These are phyloP conservation scores for Carettochelys insculpta DNA, from an alignment of 2,113 vertebrate genomes.

Conservation along the genomic window DNA sequence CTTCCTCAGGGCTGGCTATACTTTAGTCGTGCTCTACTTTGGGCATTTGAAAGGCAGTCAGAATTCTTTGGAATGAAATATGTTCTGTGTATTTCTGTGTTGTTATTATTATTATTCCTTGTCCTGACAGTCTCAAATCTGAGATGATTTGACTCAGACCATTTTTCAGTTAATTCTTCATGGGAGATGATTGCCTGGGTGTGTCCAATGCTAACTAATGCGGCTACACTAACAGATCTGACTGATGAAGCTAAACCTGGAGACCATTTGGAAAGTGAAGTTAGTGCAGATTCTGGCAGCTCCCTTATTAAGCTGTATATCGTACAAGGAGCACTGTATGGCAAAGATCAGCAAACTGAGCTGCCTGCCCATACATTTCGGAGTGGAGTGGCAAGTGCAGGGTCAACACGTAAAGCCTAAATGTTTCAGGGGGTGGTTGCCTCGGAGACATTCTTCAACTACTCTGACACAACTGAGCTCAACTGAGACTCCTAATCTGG, in stretches of 20 bases:
- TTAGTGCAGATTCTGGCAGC: background rate
- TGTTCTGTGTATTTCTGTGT: background rate
- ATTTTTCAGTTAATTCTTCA: background rate
- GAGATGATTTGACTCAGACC: background rate
- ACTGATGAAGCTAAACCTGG: background rate
- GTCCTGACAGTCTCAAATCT: background rate
- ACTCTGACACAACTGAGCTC: slow-evolving; percentile 24
- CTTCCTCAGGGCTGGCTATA: background rate
- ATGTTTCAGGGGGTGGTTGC: slow-evolving; percentile 29
- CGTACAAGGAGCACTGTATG: background rate
- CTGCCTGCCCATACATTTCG: background rate
- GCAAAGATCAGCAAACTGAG: background rate
- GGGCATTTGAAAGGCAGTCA: background rate
- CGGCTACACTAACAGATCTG: background rate
- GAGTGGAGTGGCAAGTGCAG: background rate
- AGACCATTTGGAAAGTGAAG: background rate
- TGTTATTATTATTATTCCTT: background rate
- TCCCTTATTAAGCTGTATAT: background rate
- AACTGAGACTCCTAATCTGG: slow-evolving; percentile 10
- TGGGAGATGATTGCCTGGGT: background rate
- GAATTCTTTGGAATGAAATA: background rate
- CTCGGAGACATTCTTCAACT: slow-evolving; percentile 42
- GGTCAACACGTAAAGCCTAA: slow-evolving; percentile 5
- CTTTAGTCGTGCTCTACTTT: background rate
- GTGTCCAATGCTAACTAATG: background rate